Evolutionary conservation across 2,888 invertebrate species (phyloP), one percentile per base, ranked within the genome.

Genomic region (Conistra vaccinii): DNA sequence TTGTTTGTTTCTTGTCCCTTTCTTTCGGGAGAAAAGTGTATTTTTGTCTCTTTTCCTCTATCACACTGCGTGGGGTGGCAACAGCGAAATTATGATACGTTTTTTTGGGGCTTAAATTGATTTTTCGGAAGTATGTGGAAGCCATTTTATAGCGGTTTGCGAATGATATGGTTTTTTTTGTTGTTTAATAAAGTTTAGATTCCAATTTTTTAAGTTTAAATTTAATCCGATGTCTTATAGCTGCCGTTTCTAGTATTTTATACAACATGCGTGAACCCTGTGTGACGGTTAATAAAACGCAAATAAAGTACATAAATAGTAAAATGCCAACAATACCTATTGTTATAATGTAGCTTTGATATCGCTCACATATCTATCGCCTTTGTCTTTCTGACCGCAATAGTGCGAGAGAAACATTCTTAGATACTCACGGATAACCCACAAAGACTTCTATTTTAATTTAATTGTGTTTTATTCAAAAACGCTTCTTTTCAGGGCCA

Each of bases 101-200:
- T 94, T 94, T 94, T 95, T 95, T 93, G 92, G 93, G 92, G 94
- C 91, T 93, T 93, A 95, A 96, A 96, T 96, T 96, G 96, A 95
- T 96, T 96, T 95, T 96, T 93, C 89, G 90, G 92, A 93, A 94
- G 92, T 94, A 92, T 95, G 93, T 94, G 92, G 94, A 92, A 89
- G 94, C 94, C 95, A 95, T 96, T 94, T 94, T 94, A 93, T 90
- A 86, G 88, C 89, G 92, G 91, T 90, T 85, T 81, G 79, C 78
- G 76, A 78, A 80, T 76, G 75, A 85, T 77, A 73, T 62, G 75
- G 60, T 60, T 81, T 70, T 39, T 81, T 77, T 73, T 78, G 61
- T 81, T n/a, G 63, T 39, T 70, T 45, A 51, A 53, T 29, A 57
- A 53, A 69, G 65, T 73, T 81, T 61, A n/a, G 0, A n/a, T 4